Evolutionary conservation across 2,113 vertebrate species (phyloP).

Genomic region (Zosterops hypoxanthus): DNA sequence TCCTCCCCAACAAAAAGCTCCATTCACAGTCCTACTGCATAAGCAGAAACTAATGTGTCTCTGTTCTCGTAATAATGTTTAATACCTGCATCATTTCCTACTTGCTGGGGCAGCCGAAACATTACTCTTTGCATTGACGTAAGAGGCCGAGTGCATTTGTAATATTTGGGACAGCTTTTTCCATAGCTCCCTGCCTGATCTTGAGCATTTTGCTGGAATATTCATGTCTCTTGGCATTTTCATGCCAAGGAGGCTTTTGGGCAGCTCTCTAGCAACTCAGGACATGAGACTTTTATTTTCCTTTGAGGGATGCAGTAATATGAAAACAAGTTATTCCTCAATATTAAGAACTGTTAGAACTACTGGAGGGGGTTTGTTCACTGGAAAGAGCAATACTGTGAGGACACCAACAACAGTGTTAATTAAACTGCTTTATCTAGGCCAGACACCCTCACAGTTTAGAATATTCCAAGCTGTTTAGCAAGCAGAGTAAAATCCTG

Average conservation of each 20-base stretch:
- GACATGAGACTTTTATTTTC: background rate
- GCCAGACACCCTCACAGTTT: background rate
- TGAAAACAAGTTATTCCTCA: background rate
- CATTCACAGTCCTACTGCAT: constrained; percentile 43
- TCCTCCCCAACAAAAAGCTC: constrained; percentile 64
- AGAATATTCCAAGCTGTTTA: background rate
- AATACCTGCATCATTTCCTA: constrained; percentile 70
- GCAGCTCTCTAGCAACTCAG: background rate
- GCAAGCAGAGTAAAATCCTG: background rate
- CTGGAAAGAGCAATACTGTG: background rate
- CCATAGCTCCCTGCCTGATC: background rate
- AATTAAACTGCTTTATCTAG: background rate
- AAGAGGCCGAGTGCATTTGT: constrained; percentile 41
- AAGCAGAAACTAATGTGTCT: constrained; percentile 63
- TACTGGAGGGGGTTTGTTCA: background rate
- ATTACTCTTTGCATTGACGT: constrained; percentile 62
- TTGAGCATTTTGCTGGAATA: background rate
- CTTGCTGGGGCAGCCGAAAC: constrained; percentile 38
- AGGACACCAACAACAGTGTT: background rate
- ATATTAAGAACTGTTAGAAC: background rate
- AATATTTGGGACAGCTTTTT: constrained; percentile 50
- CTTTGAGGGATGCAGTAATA: background rate
- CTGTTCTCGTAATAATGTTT: constrained; percentile 63
- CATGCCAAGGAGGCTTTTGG: background rate
- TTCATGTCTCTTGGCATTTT: background rate